phyloP scores from a whole-genome alignment of 2,888 invertebrate species.

The Drosophila infuscata region DNA sequence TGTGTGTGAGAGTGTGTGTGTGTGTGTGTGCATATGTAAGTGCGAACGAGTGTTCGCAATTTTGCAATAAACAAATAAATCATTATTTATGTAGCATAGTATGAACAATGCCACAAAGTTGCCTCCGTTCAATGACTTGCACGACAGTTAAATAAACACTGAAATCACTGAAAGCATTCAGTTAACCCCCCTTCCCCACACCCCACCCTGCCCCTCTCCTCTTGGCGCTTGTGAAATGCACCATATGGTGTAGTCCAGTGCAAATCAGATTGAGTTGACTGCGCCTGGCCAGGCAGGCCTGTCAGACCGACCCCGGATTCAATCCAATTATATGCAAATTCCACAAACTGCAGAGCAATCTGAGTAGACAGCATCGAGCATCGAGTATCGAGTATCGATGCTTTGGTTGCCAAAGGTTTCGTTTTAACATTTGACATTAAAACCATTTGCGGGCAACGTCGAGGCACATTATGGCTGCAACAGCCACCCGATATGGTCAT shows the following conservation, averaged over 20 bases:
- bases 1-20: background rate
- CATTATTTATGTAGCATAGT: constrained; percentile 68
- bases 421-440: constrained; percentile 78
- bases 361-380: constrained; percentile 41
- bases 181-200: background rate
- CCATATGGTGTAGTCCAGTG: constrained; percentile 64
- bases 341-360: constrained; percentile 62
- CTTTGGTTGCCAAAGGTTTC: constrained; percentile 65
- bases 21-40: background rate
- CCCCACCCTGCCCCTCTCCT: background rate
- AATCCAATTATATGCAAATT: constrained; percentile 75
- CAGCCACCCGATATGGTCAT: constrained; percentile 72
- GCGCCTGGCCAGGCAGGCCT: background rate
- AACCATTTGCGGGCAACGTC: constrained; percentile 65
- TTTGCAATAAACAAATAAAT: constrained; percentile 80
- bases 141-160: constrained; percentile 76
- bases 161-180: constrained; percentile 53
- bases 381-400: constrained; percentile 18
- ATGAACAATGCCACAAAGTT: constrained; percentile 53
- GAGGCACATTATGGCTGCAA: constrained; percentile 54
- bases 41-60: background rate
- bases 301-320: constrained; percentile 29
- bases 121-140: constrained; percentile 70
- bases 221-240: constrained; percentile 50
- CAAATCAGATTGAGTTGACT: constrained; percentile 49